Evolutionary conservation across 2,888 invertebrate species (phyloP), one percentile per base, ranked within the genome.

Genomic region (Yponomeuta plumbellus): DNA sequence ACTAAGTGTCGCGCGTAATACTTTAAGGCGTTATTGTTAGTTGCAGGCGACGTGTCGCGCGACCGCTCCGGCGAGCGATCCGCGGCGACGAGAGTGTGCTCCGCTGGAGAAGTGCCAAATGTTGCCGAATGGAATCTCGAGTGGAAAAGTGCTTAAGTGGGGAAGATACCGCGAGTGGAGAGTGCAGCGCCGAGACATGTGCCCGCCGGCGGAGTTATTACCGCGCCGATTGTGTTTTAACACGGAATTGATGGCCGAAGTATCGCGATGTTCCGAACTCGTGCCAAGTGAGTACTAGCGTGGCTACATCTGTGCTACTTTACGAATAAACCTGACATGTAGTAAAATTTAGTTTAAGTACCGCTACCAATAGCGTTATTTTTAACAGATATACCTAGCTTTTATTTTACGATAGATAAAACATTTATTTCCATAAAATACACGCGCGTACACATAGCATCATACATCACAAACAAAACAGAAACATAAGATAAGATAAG

Each of bases 61-160:
- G 61, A 23, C n/a, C 61, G 3, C 39, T 61, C 34, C 4, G 34
- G 20, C 61, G 39, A 61, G 26, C 3, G 20, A 34, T 61, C 34
- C 23, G 8, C 23, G 23, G 26, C 34, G 34, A 8, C 23, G 34
- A 26, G n/a, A 61, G 23, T n/a, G 20, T 23, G 11, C 20, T 26
- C 34, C 17, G 22, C 23, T 61, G 61, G 61, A 61, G n/a, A 11
- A n/a, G 61, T 20, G 61, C 61, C 61, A 61, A 61, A 61, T 20
- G 26, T 34, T 26, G 61, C 61, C 61, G 34, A 61, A 61, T 61
- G 61, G 61, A 61, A 61, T 61, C 34, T 34, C 34, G 23, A 61
- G 61, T 61, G 23, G 61, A 61, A 61, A 39, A 61, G 61, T 26
- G 61, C 61, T 61, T 61, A 61, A n/a, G 61, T 22, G 44, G 44